Evolutionary conservation across 2,888 invertebrate species (phyloP), one percentile per base, ranked within the genome.

Genomic region (Tipula vernalis): DNA sequence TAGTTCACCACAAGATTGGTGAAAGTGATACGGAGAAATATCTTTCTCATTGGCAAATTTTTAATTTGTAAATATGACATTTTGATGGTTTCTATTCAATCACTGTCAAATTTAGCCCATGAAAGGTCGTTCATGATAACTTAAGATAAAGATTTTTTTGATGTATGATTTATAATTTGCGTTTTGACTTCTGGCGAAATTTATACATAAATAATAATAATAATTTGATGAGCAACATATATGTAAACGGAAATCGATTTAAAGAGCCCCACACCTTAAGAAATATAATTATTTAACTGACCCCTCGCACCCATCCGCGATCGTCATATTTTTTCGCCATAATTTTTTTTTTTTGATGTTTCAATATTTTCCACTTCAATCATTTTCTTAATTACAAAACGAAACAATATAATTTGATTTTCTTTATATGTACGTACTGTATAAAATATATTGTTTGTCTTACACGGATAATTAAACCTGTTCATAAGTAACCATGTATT

Each of bases 351-450:
- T 39, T n/a, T n/a, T n/a, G n/a, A 39, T 39, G 28, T 28, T 28
- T 57, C 18, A 57, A 57, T 57, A 57, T 71, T 71, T 71, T 71
- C 71, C 71, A 71, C 71, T 71, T 71, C 71, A 71, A 71, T 71
- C 71, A 71, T 71, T 71, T 71, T 71, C 71, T 71, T 71, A 71
- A 71, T 71, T 71, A 71, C 71, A 71, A 71, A 71, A 71, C 71
- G 71, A 28, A 71, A 71, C 71, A 71, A 28, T 71, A 28, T 28
- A 71, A 71, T 71, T 18, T 71, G 71, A 71, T 71, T 71, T 71
- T 71, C 71, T 71, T 71, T 71, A 71, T 51, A 51, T 3, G 5
- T 51, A 6, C 15, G 5, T 15, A 5, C 15, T 15, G 5, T 51
- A 51, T 15, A 39, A 39, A 5, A 3, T 39, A 18, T 71, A 71